Base-by-base conservation (phyloP, 2,797 vertebrate genomes). In the Dipus sagitta region DNA sequence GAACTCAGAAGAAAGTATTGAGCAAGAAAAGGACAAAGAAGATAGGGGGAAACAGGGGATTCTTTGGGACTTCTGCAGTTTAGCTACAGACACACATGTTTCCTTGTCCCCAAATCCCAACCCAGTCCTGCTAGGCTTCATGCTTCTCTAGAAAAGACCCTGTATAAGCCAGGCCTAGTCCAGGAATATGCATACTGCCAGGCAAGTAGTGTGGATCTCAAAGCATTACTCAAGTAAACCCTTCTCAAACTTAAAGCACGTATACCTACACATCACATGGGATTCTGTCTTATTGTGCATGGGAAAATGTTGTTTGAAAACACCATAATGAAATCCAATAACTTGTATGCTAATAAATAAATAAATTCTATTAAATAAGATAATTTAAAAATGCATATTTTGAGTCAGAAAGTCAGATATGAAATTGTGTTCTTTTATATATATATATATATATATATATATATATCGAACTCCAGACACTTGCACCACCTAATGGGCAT, bases 1-100 rank as follows among this genome's bases (percentile, higher is more conserved):
- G 67, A 78, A 93, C 52, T 14, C 68, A 92, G 24, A 95, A 30
- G 32, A 76, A 83, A 75, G 14, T 81, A 47, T 23, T 82, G 9
- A 17, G 21, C 21, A 62, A 91, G 26, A 62, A 11, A 72, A 8
- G 8, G 58, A 12, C 26, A 86, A 47, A 74, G 52, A 76, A 92
- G 52, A 6, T 83, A 89, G 23, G 10, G 32, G 88, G 8, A 72
- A 78, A 75, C 60, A 54, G 14, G 60, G 10, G 18, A 65, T 92
- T 94, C 30, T 85, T 83, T 1, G 1, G 6, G 2, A 8, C 17
- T 78, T 71, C 26, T 68, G 3, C 68, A 23, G 24, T 30, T 81
- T 52, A 68, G n/a, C 42, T 81, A 21, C 20, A 58, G 70, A 88
- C 83, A 23, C 11, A 38, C 11, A 42, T 12, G 2, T 1, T 28